These are phyloP conservation scores for Lampris incognitus DNA, from an alignment of 2,113 vertebrate species.

Conservation along the genomic window DNA sequence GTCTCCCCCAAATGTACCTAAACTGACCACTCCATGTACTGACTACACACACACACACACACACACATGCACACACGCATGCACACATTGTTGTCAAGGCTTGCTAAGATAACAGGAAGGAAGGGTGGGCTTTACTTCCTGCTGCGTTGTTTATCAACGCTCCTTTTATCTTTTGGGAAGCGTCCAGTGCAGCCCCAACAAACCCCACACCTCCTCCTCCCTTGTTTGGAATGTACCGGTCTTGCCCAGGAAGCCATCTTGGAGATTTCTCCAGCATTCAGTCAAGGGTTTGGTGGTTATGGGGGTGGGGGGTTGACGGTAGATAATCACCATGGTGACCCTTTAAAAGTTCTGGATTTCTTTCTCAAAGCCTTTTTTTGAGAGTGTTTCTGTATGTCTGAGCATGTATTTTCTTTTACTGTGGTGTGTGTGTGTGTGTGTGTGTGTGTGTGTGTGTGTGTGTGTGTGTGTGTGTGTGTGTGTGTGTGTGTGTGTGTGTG, in stretches of 20 bases:
- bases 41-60: neutral
- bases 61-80: constrained; percentile 2
- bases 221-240: constrained; percentile 63
- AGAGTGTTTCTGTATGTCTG: neutral
- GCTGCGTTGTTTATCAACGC: constrained; percentile 71
- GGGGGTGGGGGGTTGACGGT: neutral
- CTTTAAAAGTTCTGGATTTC: constrained; percentile 37
- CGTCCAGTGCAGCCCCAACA: constrained; percentile 44
- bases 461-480: constrained; percentile 10
- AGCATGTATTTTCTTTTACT: no score
- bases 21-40: no score
- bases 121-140: constrained; percentile 72
- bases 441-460: neutral
- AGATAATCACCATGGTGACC: constrained; percentile 68
- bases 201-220: constrained; percentile 59
- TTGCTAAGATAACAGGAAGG: constrained; percentile 77
- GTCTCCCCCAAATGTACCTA: no score
- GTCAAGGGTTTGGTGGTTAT: constrained; percentile 29
- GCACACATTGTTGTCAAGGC: constrained; percentile 15
- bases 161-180: constrained; percentile 77
- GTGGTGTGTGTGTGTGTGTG: constrained; percentile 11
- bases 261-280: constrained; percentile 39
- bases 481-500: neutral
- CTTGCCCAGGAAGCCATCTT: constrained; percentile 63
- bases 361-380: constrained; percentile 43